Conservation (phyloP, 1,140 invertebrate genomes). For the Drosophila pandora region DNA sequence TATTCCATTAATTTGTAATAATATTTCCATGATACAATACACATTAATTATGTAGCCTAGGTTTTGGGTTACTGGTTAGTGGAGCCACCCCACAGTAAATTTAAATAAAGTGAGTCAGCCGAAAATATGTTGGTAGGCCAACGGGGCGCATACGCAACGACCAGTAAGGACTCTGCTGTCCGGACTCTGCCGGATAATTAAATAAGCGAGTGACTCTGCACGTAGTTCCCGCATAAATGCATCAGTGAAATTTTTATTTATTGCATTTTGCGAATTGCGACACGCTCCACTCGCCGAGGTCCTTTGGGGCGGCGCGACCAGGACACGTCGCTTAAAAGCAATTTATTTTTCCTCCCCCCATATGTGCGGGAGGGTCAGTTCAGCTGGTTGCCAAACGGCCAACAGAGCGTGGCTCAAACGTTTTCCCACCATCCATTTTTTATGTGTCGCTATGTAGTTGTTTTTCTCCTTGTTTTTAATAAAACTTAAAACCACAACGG, state of each 20-base stretch:
- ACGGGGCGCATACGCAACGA: constrained; percentile 42
- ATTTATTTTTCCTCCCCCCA: constrained; percentile 57
- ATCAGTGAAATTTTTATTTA: constrained; percentile 64
- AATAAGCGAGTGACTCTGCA: constrained; percentile 40
- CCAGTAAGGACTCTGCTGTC: constrained; percentile 11
- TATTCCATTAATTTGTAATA: constrained; percentile 70
- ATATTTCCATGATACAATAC: constrained; percentile 57
- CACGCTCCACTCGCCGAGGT: constrained; percentile 15
- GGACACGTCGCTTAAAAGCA: constrained; percentile 59
- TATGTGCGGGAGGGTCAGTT: constrained; percentile 41
- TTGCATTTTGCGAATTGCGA: constrained; percentile 62
- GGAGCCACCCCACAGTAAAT: not conserved
- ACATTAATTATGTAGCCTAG: constrained; percentile 43
- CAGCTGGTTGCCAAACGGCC: constrained; percentile 28
- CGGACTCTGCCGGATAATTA: constrained; percentile 35
- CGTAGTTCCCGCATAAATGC: constrained; percentile 53
- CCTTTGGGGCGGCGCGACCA: constrained; percentile 24
- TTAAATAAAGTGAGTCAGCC: constrained; percentile 35
- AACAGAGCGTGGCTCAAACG: constrained; percentile 38
- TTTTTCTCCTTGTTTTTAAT: constrained; percentile 30
- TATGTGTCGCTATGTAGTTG: not conserved
- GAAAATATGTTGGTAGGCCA: constrained; percentile 24
- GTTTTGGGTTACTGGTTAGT: not conserved
- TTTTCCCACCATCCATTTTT: constrained; percentile 35
- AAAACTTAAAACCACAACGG: constrained; percentile 49